A percentile compares a stretch with the other conserved stretches of the same genome.
These are phyloP conservation scores for Pedetes capensis DNA, from an alignment of 2,113 vertebrate genomes.

Conservation along the genomic window DNA sequence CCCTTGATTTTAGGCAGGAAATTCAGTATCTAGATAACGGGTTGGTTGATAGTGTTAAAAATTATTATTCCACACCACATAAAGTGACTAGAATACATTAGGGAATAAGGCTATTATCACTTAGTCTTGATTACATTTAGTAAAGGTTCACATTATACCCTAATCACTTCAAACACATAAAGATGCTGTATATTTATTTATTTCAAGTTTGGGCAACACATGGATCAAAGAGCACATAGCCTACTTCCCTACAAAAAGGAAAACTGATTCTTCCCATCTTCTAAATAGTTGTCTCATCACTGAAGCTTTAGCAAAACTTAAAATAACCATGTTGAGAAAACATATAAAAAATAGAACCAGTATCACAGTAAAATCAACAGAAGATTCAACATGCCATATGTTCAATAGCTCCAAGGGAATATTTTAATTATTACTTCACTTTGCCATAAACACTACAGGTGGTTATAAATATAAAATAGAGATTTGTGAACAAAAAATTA, in stretches of 20 bases:
- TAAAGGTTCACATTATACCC: slow-evolving; percentile 34
- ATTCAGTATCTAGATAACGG: slow-evolving; percentile 25
- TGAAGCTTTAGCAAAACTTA: slow-evolving; percentile 74
- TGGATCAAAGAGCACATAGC: slow-evolving; percentile 16
- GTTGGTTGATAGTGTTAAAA: slow-evolving; percentile 56
- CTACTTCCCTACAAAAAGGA: neutral
- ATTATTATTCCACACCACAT: slow-evolving; percentile 57
- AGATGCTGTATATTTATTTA: slow-evolving; percentile 14
- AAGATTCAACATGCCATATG: slow-evolving; percentile 67
- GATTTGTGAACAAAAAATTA: slow-evolving; percentile 25
- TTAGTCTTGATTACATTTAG: slow-evolving; percentile 19
- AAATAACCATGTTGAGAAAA: slow-evolving; percentile 78
- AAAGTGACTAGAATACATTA: neutral
- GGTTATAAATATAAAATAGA: slow-evolving; percentile 64
- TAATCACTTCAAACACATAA: slow-evolving; percentile 64
- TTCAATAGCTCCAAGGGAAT: slow-evolving; percentile 59
- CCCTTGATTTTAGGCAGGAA: neutral
- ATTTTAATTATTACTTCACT: slow-evolving; percentile 75
- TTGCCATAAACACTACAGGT: slow-evolving; percentile 69
- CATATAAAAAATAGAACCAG: slow-evolving; percentile 68
- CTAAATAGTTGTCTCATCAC: slow-evolving; percentile 57
- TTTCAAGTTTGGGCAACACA: slow-evolving; percentile 53
- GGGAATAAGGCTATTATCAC: neutral
- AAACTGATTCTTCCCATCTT: slow-evolving; percentile 47
- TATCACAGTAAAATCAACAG: slow-evolving; percentile 66